phyloP scores from a whole-genome alignment of 2,113 vertebrate species.

The Chaenocephalus aceratus region DNA sequence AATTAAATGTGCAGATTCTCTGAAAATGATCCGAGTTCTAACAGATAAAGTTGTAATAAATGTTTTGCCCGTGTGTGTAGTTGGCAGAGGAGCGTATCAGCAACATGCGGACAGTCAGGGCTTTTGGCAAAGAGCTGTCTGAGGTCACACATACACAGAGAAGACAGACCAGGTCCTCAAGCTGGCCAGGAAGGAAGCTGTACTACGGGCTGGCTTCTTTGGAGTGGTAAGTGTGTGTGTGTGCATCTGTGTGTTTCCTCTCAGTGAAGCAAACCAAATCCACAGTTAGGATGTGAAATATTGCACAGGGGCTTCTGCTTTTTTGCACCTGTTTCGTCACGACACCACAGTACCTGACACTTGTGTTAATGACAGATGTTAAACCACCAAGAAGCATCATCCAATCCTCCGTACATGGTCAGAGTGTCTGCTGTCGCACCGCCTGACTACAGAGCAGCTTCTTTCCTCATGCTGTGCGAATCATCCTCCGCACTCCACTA shows the following conservation, averaged over 20 bases:
- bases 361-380: background rate
- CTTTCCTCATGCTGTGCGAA: too few species aligned
- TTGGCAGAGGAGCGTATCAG: slow-evolving; percentile 97
- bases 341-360: slow-evolving; percentile 1
- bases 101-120: slow-evolving; percentile 94
- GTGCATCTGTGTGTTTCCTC: slow-evolving; percentile 21
- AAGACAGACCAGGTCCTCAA: slow-evolving; percentile 87
- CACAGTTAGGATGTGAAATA: slow-evolving; percentile 16
- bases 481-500: too few species aligned
- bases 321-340: background rate
- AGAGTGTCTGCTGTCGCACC: background rate
- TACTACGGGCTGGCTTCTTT: slow-evolving; percentile 91
- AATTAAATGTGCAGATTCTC: slow-evolving; percentile 22
- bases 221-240: slow-evolving; percentile 88
- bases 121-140: slow-evolving; percentile 93
- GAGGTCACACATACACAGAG: slow-evolving; percentile 88
- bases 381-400: slow-evolving; percentile 7
- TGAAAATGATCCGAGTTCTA: slow-evolving; percentile 11
- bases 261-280: slow-evolving; percentile 28
- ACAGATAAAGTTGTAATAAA: background rate
- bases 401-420: background rate
- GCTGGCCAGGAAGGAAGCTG: slow-evolving; percentile 90
- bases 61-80: slow-evolving; percentile 72
- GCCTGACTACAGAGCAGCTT: too few species aligned
- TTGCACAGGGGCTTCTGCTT: slow-evolving; percentile 60